Evolutionary conservation across 2,797 vertebrate species (phyloP).

Genomic region (Syncerus caffer): DNA sequence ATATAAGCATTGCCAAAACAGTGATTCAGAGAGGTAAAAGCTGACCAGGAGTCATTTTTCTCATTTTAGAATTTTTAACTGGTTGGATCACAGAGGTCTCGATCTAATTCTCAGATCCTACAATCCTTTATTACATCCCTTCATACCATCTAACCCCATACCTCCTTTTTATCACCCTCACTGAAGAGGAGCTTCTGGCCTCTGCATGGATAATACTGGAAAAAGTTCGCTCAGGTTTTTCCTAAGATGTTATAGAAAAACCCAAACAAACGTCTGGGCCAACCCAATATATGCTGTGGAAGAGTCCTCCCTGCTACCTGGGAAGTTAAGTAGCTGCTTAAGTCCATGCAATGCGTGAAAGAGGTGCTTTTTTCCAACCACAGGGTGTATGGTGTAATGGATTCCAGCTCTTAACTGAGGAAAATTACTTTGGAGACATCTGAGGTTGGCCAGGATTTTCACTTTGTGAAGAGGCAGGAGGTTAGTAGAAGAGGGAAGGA

Average conservation of each 20-base stretch:
- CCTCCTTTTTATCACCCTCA: neutral
- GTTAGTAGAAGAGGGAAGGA: neutral
- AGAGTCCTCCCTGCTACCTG: neutral
- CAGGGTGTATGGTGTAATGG: neutral
- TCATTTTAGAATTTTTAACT: neutral
- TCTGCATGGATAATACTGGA: fast-evolving
- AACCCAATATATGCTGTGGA: neutral
- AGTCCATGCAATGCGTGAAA: neutral
- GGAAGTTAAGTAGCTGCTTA: neutral
- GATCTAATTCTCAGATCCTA: neutral
- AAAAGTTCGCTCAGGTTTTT: neutral
- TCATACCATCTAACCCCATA: neutral
- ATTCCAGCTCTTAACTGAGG: neutral
- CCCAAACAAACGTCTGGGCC: neutral
- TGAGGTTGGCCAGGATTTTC: neutral
- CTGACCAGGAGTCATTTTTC: neutral
- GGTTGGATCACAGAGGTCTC: neutral
- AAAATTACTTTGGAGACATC: neutral
- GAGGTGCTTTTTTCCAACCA: neutral
- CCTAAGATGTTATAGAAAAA: neutral
- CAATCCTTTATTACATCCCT: neutral
- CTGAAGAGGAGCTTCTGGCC: neutral
- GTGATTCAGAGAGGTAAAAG: neutral
- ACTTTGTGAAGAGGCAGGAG: neutral
- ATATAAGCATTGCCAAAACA: neutral